Base-by-base conservation (phyloP, 2,888 invertebrate species). In the Platycheirus rosarum region DNA sequence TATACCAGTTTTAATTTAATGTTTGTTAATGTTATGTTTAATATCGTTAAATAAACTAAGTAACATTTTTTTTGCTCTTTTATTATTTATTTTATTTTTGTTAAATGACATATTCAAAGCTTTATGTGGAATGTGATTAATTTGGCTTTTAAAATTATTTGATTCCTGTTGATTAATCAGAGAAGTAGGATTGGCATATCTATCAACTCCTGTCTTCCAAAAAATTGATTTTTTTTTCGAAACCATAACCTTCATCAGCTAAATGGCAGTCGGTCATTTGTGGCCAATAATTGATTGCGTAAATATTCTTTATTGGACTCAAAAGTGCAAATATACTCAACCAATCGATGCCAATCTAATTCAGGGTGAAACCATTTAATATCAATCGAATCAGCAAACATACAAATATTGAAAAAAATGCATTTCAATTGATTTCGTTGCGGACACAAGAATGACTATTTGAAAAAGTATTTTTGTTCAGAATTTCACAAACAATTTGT, bases 281-380 rank as follows among this genome's bases (percentile, higher is more conserved):
- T 16, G 14, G 4, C 14, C 29, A 42, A n/a, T n/a, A 23, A 44
- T 60, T 57, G 14, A 44, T 29, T 44, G 14, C 40, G 26, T 57
- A 13, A 5, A 14, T 40, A 37, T 37, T 26, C 13, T 20, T 26
- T 16, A 32, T 14, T 23, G 40, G 8, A 49, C 2, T 23, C 13
- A 57, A 57, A 40, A 26, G 23, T 40, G 57, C 60, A 60, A 44
- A 60, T 16, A 42, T 29, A n/a, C 8, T 44, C 29, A 55, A 13
- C 62, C 63, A 69, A 63, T 63, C 69, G 63, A 69, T 69, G 32
- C 11, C 78, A 69, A 73, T 74, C 32, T 32, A 79, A 57, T 79
- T 74, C 79, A 79, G 63, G 79, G 79, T 79, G 57, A 79, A 74
- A 79, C 37, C 79, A 79, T 74, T 79, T 79, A 79, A 49, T 63